These are phyloP conservation scores for Plebejus melissa DNA, from an alignment of 2,888 invertebrate species.

Conservation along the genomic window DNA sequence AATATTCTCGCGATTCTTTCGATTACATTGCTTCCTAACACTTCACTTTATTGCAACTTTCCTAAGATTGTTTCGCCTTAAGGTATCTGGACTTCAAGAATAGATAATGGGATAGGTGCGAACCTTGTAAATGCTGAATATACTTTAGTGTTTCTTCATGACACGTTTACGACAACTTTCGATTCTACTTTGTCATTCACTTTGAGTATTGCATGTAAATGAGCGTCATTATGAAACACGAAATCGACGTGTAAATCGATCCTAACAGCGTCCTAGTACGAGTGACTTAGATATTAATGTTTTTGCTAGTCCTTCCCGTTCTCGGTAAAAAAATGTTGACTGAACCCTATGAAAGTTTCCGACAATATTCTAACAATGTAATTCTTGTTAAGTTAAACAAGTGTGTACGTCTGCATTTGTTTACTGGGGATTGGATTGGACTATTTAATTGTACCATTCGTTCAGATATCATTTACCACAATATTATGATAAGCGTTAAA, in stretches of 20 bases:
- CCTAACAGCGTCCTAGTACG: constrained; percentile 79
- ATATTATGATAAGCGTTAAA: not conserved
- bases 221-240: constrained; percentile 49
- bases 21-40: constrained; percentile 64
- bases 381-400: not conserved
- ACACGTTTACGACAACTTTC: constrained; percentile 44
- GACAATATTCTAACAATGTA: not conserved
- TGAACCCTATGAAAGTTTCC: not conserved
- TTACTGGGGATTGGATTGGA: not conserved
- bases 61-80: constrained; percentile 39
- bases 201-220: constrained; percentile 40
- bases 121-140: constrained; percentile 69
- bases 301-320: constrained; percentile 47
- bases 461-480: constrained; percentile 33
- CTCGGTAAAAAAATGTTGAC: not conserved
- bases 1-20: constrained; percentile 13
- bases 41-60: constrained; percentile 58
- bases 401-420: not conserved
- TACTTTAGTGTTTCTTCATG: constrained; percentile 39
- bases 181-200: constrained; percentile 28
- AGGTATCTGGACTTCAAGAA: constrained; percentile 77
- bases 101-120: constrained; percentile 74
- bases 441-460: constrained; percentile 52
- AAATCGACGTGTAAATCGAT: constrained; percentile 48
- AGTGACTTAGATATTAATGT: constrained; percentile 68